Evolutionary conservation across 2,797 vertebrate species (phyloP).

Genomic region (Channa striata): DNA sequence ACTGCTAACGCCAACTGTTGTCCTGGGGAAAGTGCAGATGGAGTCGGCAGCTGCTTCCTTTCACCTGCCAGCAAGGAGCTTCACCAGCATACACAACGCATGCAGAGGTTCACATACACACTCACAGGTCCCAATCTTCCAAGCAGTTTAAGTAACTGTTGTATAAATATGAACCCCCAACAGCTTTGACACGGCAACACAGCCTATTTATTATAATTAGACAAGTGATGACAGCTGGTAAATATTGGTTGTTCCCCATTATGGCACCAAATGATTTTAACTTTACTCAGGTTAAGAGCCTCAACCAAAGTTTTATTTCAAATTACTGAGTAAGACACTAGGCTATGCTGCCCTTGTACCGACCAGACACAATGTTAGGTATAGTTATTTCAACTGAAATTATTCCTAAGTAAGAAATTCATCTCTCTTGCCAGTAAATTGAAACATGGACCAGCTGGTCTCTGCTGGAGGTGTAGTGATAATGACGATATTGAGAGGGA

Average conservation of each 20-base stretch:
- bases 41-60: constrained; percentile 36
- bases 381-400: too few relatives aligned
- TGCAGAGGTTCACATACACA: constrained; percentile 21
- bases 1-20: constrained; percentile 3
- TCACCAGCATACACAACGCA: constrained; percentile 17
- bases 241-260: background rate
- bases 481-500: too few relatives aligned
- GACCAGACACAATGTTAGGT: too few relatives aligned
- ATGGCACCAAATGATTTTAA: background rate
- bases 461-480: too few relatives aligned
- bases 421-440: too few relatives aligned
- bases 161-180: constrained; percentile 1
- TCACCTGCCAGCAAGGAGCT: constrained; percentile 25
- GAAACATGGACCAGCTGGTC: too few relatives aligned
- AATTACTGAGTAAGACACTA: too few relatives aligned
- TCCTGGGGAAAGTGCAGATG: constrained; percentile 33
- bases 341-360: too few relatives aligned
- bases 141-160: background rate
- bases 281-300: background rate
- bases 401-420: too few relatives aligned
- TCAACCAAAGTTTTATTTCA: too few relatives aligned
- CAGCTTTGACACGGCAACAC: background rate
- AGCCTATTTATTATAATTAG: background rate
- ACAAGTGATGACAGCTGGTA: too few relatives aligned
- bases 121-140: background rate